A percentile compares a stretch with the other conserved stretches of the same genome.
phyloP scores from a whole-genome alignment of 1,140 invertebrate species.

The Pseudomyrmex sp. region DNA sequence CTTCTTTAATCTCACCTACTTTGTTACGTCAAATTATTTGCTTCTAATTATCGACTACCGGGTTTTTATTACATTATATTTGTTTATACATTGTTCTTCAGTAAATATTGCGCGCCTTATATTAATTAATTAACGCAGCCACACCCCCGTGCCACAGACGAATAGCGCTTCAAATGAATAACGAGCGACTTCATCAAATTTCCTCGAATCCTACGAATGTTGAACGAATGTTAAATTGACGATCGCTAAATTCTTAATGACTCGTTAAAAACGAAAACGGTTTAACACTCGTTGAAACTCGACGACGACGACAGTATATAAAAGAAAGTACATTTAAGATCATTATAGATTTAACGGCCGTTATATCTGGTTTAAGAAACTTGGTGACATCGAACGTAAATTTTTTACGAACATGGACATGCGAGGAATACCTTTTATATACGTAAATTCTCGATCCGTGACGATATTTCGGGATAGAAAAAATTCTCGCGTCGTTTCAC shows the following conservation, averaged over 20 bases:
- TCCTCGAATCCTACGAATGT: not conserved
- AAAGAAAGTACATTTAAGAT: slow-evolving; percentile 35
- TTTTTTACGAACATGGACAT: slow-evolving; percentile 33
- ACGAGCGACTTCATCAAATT: slow-evolving; percentile 18
- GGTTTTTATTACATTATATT: not conserved
- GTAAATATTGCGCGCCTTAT: not conserved
- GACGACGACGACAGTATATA: not conserved
- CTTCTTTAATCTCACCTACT: not conserved
- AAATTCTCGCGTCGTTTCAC: not conserved
- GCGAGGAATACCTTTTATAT: not conserved
- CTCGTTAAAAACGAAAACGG: slow-evolving; percentile 36
- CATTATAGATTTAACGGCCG: slow-evolving; percentile 26
- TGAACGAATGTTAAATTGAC: slow-evolving; percentile 43
- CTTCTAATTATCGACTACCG: not conserved
- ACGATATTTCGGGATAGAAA: slow-evolving; percentile 19
- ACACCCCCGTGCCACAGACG: not conserved
- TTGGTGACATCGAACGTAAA: slow-evolving; percentile 50
- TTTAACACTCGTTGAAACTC: slow-evolving; percentile 17
- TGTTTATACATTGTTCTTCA: not conserved
- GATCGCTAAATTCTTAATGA: slow-evolving; percentile 25
- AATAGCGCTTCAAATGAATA: not conserved
- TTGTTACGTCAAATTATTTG: slow-evolving; percentile 17
- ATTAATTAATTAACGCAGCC: not conserved
- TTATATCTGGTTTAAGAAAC: slow-evolving; percentile 39
- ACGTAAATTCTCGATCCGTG: no score